Conservation (phyloP, 2,797 vertebrate genomes). For the Limosa lapponica region DNA sequence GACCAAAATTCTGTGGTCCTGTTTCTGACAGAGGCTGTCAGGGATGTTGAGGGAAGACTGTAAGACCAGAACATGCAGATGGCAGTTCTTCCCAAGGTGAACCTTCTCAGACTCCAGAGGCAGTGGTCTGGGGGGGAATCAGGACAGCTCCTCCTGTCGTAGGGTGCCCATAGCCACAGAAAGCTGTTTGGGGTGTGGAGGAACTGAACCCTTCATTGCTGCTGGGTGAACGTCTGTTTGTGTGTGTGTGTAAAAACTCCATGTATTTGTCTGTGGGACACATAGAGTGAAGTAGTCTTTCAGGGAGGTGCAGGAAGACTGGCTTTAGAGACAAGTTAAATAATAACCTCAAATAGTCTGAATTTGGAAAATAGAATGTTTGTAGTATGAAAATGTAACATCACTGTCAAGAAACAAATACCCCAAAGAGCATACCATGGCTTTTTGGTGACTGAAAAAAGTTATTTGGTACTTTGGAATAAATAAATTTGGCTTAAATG, state of each 20-base stretch:
- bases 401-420: neutral
- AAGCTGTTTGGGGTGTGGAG: neutral
- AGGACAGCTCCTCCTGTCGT: neutral
- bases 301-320: neutral
- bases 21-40: neutral
- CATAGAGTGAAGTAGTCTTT: neutral
- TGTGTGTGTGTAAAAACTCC: neutral
- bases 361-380: neutral
- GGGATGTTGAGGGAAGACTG: neutral
- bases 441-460: neutral
- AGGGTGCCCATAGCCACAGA: neutral
- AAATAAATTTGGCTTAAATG: neutral
- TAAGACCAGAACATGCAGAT: neutral
- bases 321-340: neutral
- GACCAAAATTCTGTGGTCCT: neutral
- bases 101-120: neutral
- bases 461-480: constrained; percentile 11
- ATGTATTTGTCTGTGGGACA: neutral
- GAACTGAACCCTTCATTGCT: neutral
- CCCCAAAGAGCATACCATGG: neutral
- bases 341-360: neutral
- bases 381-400: neutral
- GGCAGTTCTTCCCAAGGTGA: neutral
- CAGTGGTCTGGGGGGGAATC: neutral
- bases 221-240: neutral